Percentiles rank a stretch among this genome's conserved stretches.
Conservation (phyloP, 1,140 invertebrate species). For the Popillia japonica region DNA sequence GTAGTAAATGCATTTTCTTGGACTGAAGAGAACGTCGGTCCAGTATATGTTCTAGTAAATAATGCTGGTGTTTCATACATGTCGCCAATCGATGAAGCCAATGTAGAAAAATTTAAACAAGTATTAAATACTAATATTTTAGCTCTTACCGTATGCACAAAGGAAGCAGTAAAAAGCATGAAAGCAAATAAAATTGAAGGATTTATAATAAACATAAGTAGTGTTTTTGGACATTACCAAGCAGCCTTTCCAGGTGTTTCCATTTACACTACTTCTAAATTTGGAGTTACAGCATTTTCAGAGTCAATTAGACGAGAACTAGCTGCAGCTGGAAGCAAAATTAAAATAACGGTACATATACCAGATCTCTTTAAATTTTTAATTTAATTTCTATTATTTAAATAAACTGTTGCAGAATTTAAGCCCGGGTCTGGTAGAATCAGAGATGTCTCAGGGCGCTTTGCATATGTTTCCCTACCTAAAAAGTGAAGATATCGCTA, state of each 20-base stretch:
- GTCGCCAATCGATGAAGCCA: background rate
- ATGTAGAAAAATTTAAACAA: background rate
- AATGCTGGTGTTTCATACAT: background rate
- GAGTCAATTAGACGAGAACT: slow-evolving; percentile 4
- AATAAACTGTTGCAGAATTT: background rate
- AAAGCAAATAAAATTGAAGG: slow-evolving; percentile 13
- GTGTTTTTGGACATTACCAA: background rate
- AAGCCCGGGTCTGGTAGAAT: too few relatives aligned
- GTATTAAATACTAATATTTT: background rate
- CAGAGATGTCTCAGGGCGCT: background rate
- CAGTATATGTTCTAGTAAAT: slow-evolving; percentile 25
- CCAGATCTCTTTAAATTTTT: background rate
- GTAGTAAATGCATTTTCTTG: slow-evolving; percentile 68
- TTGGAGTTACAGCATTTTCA: slow-evolving; percentile 4
- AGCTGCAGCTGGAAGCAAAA: background rate
- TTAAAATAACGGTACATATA: slow-evolving; percentile 12
- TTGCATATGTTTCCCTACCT: background rate
- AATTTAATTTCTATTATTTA: background rate
- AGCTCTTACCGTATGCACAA: background rate
- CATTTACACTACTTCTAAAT: background rate
- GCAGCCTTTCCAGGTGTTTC: background rate
- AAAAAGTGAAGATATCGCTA: background rate
- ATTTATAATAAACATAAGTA: too few relatives aligned
- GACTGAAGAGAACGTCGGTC: slow-evolving; percentile 66
- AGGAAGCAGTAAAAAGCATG: background rate